Evolutionary conservation across 2,797 vertebrate species (phyloP).

Genomic region (Urocyon cinereoargenteus): DNA sequence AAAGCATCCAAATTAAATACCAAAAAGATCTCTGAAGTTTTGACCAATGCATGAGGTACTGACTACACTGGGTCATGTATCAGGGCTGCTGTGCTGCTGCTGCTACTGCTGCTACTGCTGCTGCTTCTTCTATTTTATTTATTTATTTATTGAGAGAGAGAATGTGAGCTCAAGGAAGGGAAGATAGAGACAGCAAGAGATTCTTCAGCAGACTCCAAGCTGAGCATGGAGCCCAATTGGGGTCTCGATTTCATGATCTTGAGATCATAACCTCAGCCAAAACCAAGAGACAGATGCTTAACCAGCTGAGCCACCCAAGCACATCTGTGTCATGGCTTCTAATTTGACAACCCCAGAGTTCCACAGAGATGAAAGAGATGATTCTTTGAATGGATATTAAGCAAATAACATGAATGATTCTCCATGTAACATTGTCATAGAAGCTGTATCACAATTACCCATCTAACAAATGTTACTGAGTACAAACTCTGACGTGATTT

Average conservation of each 20-base stretch:
- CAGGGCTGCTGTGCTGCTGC: no score
- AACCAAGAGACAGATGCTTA: neutral
- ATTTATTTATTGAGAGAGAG: neutral
- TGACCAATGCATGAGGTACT: neutral
- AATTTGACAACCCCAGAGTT: neutral
- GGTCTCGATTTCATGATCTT: neutral
- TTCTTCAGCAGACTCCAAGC: neutral
- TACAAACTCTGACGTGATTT: neutral
- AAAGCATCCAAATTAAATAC: neutral
- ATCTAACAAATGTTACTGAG: neutral
- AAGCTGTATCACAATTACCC: neutral
- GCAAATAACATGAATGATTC: no score
- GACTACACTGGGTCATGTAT: no score
- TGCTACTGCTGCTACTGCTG: no score
- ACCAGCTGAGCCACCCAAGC: neutral
- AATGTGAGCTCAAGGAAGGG: neutral
- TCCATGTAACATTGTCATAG: neutral
- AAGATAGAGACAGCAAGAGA: neutral
- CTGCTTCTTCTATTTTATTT: neutral
- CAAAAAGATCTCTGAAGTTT: neutral
- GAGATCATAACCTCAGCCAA: neutral
- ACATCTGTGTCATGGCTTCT: neutral
- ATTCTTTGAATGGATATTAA: neutral
- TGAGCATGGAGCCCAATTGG: rapidly evolving
- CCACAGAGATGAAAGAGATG: neutral